These are phyloP conservation scores for Sylvia borin DNA, from an alignment of 2,797 vertebrate genomes.

Conservation along the genomic window DNA sequence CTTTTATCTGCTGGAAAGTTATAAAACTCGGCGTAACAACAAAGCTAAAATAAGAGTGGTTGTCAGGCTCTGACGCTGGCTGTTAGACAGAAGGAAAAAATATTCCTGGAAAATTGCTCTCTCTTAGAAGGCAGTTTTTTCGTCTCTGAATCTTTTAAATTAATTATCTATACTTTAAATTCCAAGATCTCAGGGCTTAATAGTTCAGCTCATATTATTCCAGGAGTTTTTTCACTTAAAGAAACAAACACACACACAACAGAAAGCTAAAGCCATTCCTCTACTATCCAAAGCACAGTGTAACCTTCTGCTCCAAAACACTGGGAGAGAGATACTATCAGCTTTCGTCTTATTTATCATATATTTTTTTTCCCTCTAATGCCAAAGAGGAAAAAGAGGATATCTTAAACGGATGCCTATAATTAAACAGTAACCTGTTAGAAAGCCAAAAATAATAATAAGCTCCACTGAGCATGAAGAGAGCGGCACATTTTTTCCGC, in stretches of 20 bases:
- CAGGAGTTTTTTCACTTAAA: not conserved
- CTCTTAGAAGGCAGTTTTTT: not conserved
- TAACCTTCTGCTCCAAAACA: constrained; percentile 11
- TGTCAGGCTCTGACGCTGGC: constrained; percentile 52
- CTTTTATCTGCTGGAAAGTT: constrained; percentile 69
- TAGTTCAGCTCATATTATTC: not conserved
- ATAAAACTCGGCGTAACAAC: constrained; percentile 58
- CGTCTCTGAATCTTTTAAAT: not conserved
- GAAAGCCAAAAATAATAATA: constrained; percentile 69
- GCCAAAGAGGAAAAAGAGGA: constrained; percentile 58
- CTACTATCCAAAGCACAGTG: not conserved
- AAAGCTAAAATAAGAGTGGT: constrained; percentile 67
- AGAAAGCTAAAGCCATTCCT: not conserved
- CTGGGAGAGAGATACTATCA: constrained; percentile 21
- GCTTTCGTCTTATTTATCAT: constrained; percentile 1
- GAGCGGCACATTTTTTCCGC: constrained; percentile 33
- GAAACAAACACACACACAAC: not conserved
- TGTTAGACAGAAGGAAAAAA: constrained; percentile 51
- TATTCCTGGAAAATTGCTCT: constrained; percentile 12
- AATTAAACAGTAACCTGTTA: constrained; percentile 66
- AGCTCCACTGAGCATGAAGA: constrained; percentile 65
- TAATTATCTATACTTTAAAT: not conserved
- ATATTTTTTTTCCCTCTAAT: not conserved
- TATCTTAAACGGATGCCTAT: constrained; percentile 62
- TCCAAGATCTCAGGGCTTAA: not conserved